Conservation (phyloP, 2,113 vertebrate genomes). For the Gallinago undulata region DNA sequence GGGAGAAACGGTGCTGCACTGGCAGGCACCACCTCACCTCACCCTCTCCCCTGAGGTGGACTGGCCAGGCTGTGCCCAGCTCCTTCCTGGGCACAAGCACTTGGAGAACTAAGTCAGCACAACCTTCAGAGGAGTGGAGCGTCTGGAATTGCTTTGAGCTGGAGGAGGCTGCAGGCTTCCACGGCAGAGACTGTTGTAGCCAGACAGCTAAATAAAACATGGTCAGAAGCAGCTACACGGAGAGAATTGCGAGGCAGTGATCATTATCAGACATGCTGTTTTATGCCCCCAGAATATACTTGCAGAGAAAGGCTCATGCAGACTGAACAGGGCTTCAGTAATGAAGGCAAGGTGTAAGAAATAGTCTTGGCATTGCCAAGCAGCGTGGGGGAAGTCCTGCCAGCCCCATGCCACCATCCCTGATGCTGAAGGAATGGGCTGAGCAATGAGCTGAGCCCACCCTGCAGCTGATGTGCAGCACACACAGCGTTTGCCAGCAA, state of each 20-base stretch:
- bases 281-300: not conserved
- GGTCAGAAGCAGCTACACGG: not conserved
- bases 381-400: not conserved
- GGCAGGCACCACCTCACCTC: not conserved
- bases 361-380: not conserved
- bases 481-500: fast-evolving
- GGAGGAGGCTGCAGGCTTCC: not conserved
- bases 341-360: not conserved
- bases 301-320: not conserved
- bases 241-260: not conserved
- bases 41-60: not conserved
- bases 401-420: not conserved
- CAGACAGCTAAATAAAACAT: not conserved
- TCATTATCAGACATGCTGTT: not conserved
- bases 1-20: not conserved
- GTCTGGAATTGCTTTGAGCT: not conserved
- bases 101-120: not conserved
- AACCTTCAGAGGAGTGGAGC: not conserved
- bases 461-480: not conserved
- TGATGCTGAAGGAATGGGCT: not conserved
- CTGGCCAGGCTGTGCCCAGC: not conserved
- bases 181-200: not conserved
- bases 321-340: not conserved
- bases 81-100: not conserved
- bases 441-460: not conserved